Evolutionary conservation across 2,113 vertebrate species (phyloP), one percentile per base, ranked within the genome.

Genomic region (Serinus canaria): DNA sequence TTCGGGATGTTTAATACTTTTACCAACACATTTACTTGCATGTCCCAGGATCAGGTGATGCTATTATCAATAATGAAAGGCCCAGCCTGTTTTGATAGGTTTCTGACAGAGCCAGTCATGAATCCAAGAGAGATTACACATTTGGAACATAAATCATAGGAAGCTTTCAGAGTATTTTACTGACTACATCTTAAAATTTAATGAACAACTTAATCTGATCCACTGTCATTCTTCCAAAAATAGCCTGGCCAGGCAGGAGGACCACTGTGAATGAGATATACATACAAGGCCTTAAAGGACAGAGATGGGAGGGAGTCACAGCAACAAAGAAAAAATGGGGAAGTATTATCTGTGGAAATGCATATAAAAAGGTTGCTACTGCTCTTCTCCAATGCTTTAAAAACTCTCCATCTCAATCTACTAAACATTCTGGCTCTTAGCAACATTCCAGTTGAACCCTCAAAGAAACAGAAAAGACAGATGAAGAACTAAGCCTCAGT

Each of bases 161-260:
- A 98, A 97, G 85, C 76, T 96, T 91, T 94, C 86, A 31, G 70
- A 94, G 92, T 94, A 94, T 93, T 97, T 96, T 87, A 87, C 46
- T 94, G 86, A 94, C 80, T 95, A 82, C 10, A 22, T 55, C 60
- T 95, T 96, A 91, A 95, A 89, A 84, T 94, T 96, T 97, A 93
- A 94, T 90, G 74, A 97, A 97, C 83, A 92, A 87, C 73, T 95
- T 92, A 67, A 72, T 96, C 82, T 64, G 77, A 91, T 87, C 82
- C 66, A 91, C 89, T 90, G 90, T 75, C 92, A 58, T 76, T 74
- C 90, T 97, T 92, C 90, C 60, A 95, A 96, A 97, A 98, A 96
- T 89, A 98, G 85, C 93, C 79, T 63, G 39, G 23, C 53, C 52
- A 92, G 93, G 77, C 63, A 94, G 90, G 33, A 66, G 87, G 33